A percentile compares a stretch with the other conserved stretches of the same genome.
phyloP scores from a whole-genome alignment of 2,113 vertebrate species.

The Stegastes partitus region DNA sequence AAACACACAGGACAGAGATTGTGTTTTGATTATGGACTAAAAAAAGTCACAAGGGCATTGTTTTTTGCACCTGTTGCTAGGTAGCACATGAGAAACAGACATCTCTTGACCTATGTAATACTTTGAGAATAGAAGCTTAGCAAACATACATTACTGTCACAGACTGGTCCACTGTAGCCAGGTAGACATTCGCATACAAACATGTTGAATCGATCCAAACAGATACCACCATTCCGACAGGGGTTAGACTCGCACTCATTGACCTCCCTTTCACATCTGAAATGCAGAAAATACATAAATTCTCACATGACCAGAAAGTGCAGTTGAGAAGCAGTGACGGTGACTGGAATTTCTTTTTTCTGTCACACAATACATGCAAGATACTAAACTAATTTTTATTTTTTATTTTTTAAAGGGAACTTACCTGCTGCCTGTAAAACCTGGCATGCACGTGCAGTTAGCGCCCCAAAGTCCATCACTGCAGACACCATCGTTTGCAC shows the following conservation, averaged over 20 bases:
- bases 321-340: no score
- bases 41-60: not conserved
- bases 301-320: not conserved
- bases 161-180: constrained; percentile 89
- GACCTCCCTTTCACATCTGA: constrained; percentile 89
- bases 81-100: no score
- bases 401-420: no score
- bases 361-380: no score
- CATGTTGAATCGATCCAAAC: constrained; percentile 86
- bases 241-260: constrained; percentile 90
- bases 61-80: not conserved
- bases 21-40: not conserved
- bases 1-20: not conserved
- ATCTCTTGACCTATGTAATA: no score
- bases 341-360: no score
- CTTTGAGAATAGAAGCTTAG: not conserved
- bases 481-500: constrained; percentile 86
- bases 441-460: constrained; percentile 90
- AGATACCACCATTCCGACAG: constrained; percentile 93
- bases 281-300: constrained; percentile 11
- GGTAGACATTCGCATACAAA: constrained; percentile 89
- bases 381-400: no score
- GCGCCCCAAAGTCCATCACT: constrained; percentile 85
- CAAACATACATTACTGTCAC: constrained; percentile 87
- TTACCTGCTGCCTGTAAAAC: constrained; percentile 89